Evolutionary conservation across 2,888 invertebrate genomes (phyloP).

Genomic region (Drosophila helvetica): DNA sequence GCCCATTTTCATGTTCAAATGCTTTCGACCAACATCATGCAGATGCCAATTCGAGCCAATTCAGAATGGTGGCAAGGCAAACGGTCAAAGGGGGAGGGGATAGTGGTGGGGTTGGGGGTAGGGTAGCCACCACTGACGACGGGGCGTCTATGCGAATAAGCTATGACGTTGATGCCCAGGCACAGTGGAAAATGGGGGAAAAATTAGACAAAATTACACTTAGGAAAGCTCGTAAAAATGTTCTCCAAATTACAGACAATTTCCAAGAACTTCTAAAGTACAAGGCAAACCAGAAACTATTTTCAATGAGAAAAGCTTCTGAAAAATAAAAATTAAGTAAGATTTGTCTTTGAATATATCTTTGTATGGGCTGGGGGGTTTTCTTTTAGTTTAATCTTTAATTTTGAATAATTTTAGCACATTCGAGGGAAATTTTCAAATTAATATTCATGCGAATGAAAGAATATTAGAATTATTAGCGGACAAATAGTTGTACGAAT

Average conservation of each 20-base stretch:
- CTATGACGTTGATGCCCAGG: slow-evolving; percentile 65
- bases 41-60: slow-evolving; percentile 60
- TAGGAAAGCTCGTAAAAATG: too few relatives aligned
- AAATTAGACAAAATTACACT: background rate
- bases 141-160: slow-evolving; percentile 60
- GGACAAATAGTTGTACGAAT: background rate
- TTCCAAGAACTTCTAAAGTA: too few relatives aligned
- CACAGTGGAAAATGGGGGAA: slow-evolving; percentile 26
- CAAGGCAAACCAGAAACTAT: background rate
- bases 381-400: too few relatives aligned
- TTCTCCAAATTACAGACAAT: background rate
- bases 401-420: too few relatives aligned
- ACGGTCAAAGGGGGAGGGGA: background rate
- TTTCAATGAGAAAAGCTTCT: background rate
- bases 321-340: background rate
- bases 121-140: slow-evolving; percentile 53
- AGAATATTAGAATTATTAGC: too few relatives aligned
- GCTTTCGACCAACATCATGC: slow-evolving; percentile 69
- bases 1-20: slow-evolving; percentile 72
- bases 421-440: too few relatives aligned
- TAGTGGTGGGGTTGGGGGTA: background rate
- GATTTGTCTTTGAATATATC: background rate
- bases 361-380: too few relatives aligned
- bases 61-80: slow-evolving; percentile 25
- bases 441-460: too few relatives aligned